phyloP scores from a whole-genome alignment of 2,888 invertebrate genomes.

The Drosophila anomalata region DNA sequence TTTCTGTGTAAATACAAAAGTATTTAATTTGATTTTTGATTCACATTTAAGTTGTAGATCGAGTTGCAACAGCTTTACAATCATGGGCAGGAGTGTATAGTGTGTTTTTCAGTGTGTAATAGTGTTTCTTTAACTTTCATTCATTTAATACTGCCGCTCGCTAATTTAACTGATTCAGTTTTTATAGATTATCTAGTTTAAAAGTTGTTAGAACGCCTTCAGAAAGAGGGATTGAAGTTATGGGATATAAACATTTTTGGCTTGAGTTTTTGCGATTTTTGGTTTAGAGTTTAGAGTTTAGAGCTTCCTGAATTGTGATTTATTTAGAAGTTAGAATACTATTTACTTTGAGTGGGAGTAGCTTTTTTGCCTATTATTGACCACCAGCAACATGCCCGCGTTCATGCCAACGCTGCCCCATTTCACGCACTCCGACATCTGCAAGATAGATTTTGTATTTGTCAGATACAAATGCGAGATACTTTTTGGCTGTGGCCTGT shows the following conservation, averaged over 20 bases:
- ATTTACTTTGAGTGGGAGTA: constrained; percentile 66
- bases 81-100: constrained; percentile 20
- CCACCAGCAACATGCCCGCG: constrained; percentile 88
- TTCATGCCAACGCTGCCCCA: constrained; percentile 90
- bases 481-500: not conserved
- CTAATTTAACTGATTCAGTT: constrained; percentile 1
- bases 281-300: not conserved
- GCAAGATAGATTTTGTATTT: constrained; percentile 83
- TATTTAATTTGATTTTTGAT: constrained; percentile 45
- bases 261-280: not conserved
- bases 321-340: constrained; percentile 1
- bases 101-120: not conserved
- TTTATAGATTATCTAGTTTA: constrained; percentile 2
- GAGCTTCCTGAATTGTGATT: not conserved
- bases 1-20: constrained; percentile 46
- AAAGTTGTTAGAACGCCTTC: constrained; percentile 2
- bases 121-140: no score
- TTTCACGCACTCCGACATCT: constrained; percentile 89
- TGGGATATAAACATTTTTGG: not conserved
- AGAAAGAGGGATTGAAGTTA: not conserved
- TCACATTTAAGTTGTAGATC: constrained; percentile 42
- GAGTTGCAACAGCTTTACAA: constrained; percentile 62
- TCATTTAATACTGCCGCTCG: constrained; percentile 26
- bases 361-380: constrained; percentile 84
- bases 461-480: constrained; percentile 55